Evolutionary conservation across 2,888 invertebrate species (phyloP).

Genomic region (Erebia epiphron): DNA sequence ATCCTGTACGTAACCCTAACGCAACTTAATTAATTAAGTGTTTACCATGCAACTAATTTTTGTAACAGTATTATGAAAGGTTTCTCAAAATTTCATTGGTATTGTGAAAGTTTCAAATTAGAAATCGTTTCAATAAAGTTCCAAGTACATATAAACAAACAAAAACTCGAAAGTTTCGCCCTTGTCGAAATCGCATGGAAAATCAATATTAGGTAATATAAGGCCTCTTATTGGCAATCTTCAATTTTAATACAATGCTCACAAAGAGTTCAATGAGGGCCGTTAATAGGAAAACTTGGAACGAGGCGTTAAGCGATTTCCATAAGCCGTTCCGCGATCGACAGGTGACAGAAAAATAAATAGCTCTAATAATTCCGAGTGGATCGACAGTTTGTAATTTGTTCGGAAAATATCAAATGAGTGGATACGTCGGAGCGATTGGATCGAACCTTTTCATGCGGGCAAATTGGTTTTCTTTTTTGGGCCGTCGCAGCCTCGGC

Average conservation of each 20-base stretch:
- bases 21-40: no score
- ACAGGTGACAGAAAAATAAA: slow-evolving; percentile 78
- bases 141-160: not conserved
- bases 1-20: no score
- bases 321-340: slow-evolving; percentile 63
- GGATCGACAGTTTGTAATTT: slow-evolving; percentile 78
- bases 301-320: slow-evolving; percentile 64
- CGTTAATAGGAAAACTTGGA: slow-evolving; percentile 75
- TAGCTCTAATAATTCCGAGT: slow-evolving; percentile 62
- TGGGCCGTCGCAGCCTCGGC: slow-evolving; percentile 67
- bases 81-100: not conserved
- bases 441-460: slow-evolving; percentile 81
- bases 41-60: no score
- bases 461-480: slow-evolving; percentile 81
- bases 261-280: slow-evolving; percentile 53
- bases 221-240: slow-evolving; percentile 56
- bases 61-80: not conserved
- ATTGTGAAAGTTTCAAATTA: not conserved
- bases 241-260: slow-evolving; percentile 56
- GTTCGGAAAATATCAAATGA: slow-evolving; percentile 82
- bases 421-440: slow-evolving; percentile 75
- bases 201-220: slow-evolving; percentile 54
- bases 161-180: not conserved
- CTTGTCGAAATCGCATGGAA: slow-evolving; percentile 42
- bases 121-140: not conserved